Base-by-base conservation (phyloP, 2,113 vertebrate species). In the Bufo bufo region DNA sequence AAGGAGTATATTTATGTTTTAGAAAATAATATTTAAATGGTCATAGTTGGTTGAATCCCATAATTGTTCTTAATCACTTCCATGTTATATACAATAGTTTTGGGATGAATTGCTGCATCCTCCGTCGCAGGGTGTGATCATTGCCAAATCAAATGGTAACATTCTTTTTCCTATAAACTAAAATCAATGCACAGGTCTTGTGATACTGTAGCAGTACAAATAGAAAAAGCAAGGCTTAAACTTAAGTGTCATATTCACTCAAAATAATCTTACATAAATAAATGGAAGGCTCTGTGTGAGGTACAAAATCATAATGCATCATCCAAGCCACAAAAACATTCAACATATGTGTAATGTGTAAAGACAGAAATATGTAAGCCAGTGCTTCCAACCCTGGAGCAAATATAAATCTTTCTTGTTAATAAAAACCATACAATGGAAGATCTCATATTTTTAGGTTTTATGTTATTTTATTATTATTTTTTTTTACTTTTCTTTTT, bases 21-120 rank as follows among this genome's bases (percentile, higher is more conserved):
- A 23, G 45, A 79, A 69, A 79, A 65, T 77, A 50, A 79, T 79
- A 63, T 79, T 33, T 54, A 79, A 66, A 78, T 54, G 61, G 72
- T 86, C 77, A 69, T 79, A 79, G 47, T 50, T 52, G 75, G 47
- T 65, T 79, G 75, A 7, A 45, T 79, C 2, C 9, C 43, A 66
- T 77, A 54, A 79, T 66, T 86, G 85, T 63, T 77, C 61, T 66
- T 86, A 78, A 86, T 79, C 8, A 74, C 75, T 86, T 86, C 75
- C 85, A 86, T 65, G 47, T 23, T 78, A 52, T 33, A n/a, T 77
- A 14, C 54, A 13, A 10, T 33, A 43, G 49, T 49, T 72, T 85
- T 74, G 20, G 6, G 49, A 61, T 78, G 56, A 86, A 86, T 86
- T 50, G 45, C 9, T 66, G 45, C 43, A 61, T 85, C 43, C 43